Conservation (phyloP, 2,797 vertebrate genomes). For the Chelidonichthys spinosus region DNA sequence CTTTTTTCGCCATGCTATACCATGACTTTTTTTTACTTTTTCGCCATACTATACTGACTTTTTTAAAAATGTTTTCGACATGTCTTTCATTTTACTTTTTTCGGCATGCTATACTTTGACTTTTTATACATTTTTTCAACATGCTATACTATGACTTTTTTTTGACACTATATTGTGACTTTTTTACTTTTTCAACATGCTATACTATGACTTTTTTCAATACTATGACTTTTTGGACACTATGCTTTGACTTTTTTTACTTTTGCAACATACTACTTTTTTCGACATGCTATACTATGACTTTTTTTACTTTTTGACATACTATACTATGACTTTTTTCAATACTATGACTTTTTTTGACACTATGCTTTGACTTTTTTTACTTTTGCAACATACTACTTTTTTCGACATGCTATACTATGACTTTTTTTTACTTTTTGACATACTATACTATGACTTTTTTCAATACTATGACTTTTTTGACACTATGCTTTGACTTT, state of each 20-base stretch:
- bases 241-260: no score
- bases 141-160: not conserved
- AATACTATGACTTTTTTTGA: not conserved
- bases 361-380: not conserved
- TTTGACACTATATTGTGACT: not conserved
- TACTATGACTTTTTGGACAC: no score
- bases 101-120: no score
- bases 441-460: not conserved
- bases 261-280: no score
- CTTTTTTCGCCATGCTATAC: not conserved
- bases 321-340: no score
- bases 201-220: not conserved
- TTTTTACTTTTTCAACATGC: not conserved
- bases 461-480: not conserved
- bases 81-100: no score
- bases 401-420: not conserved
- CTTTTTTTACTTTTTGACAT: not conserved
- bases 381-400: no score
- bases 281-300: not conserved
- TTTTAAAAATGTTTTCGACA: no score
- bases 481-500: not conserved
- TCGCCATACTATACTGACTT: not conserved
- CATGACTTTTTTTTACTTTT: not conserved
- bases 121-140: not conserved
- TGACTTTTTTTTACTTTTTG: not conserved